Percentiles rank a stretch among this genome's conserved stretches.
Evolutionary conservation across 2,113 vertebrate genomes (phyloP).

Genomic region (Myocastor coypus): DNA sequence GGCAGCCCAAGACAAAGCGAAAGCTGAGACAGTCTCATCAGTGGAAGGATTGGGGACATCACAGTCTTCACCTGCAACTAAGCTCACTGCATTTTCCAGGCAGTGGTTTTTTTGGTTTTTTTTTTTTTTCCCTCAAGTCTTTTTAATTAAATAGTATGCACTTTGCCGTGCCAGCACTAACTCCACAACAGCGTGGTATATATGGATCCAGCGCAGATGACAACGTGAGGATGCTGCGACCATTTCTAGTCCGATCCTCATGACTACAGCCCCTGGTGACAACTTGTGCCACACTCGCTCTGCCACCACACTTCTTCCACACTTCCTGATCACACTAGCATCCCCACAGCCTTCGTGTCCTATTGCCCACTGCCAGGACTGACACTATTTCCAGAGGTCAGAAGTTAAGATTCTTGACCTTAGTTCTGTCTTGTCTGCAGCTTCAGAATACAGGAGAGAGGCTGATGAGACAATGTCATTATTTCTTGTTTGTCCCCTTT

Average conservation of each 20-base stretch:
- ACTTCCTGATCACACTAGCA: not conserved
- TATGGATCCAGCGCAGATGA: not conserved
- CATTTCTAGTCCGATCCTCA: not conserved
- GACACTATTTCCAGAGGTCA: not conserved
- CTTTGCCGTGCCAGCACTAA: not conserved
- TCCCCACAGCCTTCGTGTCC: not conserved
- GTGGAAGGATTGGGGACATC: not conserved
- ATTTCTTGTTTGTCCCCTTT: slow-evolving; percentile 38
- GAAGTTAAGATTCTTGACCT: slow-evolving; percentile 22
- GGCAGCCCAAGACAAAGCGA: slow-evolving; percentile 12
- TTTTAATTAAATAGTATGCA: not conserved
- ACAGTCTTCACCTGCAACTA: not conserved
- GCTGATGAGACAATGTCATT: not conserved
- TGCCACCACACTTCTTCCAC: not conserved
- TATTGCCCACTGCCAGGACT: not conserved
- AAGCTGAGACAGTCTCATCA: not conserved
- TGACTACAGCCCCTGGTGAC: not conserved
- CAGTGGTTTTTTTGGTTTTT: not conserved
- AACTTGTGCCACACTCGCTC: not conserved
- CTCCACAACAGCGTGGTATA: not conserved
- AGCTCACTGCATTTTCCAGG: not conserved
- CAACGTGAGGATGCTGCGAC: not conserved
- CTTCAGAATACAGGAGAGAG: not conserved
- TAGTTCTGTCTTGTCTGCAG: not conserved
- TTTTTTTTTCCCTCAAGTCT: too few species aligned